phyloP scores from a whole-genome alignment of 1,140 invertebrate genomes.

The Sweltsa coloradensis region DNA sequence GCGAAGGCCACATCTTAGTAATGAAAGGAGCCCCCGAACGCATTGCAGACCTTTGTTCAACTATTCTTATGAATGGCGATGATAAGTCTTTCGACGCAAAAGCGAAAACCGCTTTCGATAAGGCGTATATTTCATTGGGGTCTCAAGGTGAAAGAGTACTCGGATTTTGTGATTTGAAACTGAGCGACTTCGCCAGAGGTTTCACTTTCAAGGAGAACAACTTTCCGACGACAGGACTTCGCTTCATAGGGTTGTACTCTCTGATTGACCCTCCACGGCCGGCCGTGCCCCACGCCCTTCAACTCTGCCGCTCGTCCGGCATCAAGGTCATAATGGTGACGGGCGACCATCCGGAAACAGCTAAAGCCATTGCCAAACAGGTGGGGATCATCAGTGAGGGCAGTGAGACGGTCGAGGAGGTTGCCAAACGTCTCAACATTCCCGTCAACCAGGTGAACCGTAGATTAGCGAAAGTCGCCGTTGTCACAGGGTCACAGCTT shows the following conservation, averaged over 20 bases:
- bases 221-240: conserved; percentile 53
- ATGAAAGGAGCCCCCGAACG: conserved; percentile 68
- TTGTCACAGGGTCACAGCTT: conserved; percentile 56
- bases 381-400: conserved; percentile 54
- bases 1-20: conserved; percentile 41
- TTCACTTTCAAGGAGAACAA: too few relatives aligned
- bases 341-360: conserved; percentile 73
- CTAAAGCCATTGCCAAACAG: conserved; percentile 58
- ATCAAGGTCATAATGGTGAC: conserved; percentile 74
- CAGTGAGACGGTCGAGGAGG: conserved; percentile 56
- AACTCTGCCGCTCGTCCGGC: conserved; percentile 57
- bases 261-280: conserved; percentile 71
- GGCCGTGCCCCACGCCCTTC: conserved; percentile 58
- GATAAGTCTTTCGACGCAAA: background rate
- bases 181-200: too few relatives aligned
- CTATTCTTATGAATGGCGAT: conserved; percentile 34
- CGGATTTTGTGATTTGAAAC: conserved; percentile 39
- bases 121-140: background rate
- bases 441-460: conserved; percentile 37
- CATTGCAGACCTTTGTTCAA: conserved; percentile 41
- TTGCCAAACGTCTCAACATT: conserved; percentile 43
- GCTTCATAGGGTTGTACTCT: conserved; percentile 65
- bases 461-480: conserved; percentile 32
- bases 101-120: conserved; percentile 27
- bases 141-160: background rate